Base-by-base conservation (phyloP, 2,888 invertebrate species). In the Cyclophora punctaria region DNA sequence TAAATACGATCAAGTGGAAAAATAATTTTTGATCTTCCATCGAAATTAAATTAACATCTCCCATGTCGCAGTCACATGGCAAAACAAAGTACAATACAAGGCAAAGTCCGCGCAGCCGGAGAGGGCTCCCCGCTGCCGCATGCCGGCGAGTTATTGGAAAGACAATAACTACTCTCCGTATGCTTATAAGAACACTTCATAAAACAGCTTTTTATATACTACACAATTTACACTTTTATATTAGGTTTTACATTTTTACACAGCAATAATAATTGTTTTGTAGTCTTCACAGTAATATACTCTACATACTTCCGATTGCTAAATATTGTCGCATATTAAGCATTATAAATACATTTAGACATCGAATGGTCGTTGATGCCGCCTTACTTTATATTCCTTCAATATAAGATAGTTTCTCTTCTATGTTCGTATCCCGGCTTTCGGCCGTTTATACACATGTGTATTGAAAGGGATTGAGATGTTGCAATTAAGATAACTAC, bases 291-390 rank as follows among this genome's bases (percentile, higher is more conserved):
- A 73, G 72, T 77, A 75, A 81, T 80, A 85, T 84, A 87, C 67
- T 83, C 80, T 86, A 85, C 83, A 81, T 83, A 82, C 74, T 80
- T 71, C 81, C 80, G 72, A 83, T 80, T 75, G 85, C 86, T 88
- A 87, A 82, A 88, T 88, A 88, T 87, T 88, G 88, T 88, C 88
- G 83, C 83, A 78, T 83, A 82, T 80, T 79, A 85, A 84, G 85
- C 83, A 80, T 80, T 79, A 73, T 62, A 67, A 67, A 5, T 69
- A 67, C 60, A 68, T 64, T 59, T 63, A 58, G 74, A 81, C 82
- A 80, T 80, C 77, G 75, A 65, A 71, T 73, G 78, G 74, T 78
- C 75, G 58, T 67, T 70, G 73, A 76, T 74, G 82, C 67, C 78
- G 53, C 20, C 20, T 69, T 69, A 73, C 73, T 72, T 69, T 68